A percentile compares a stretch with the other conserved stretches of the same genome.
These are phyloP conservation scores for Melanophora roralis DNA, from an alignment of 2,888 invertebrate species.

Conservation along the genomic window DNA sequence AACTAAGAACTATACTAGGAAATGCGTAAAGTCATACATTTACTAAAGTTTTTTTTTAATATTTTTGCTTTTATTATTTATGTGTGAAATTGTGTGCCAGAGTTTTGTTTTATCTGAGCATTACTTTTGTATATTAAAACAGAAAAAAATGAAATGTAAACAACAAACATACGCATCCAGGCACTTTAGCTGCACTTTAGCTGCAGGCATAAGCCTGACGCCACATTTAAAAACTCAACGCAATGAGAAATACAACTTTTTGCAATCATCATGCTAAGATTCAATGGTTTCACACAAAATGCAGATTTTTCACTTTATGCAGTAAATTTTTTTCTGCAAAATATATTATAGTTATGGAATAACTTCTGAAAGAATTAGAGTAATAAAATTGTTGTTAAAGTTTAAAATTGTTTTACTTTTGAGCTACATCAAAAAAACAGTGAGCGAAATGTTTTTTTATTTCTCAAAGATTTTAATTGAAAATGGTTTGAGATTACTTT, in stretches of 20 bases:
- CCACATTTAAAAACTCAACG: constrained; percentile 31
- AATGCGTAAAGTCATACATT: constrained; percentile 44
- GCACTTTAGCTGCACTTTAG: background rate
- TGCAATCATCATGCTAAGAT: constrained; percentile 6
- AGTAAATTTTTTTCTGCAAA: background rate
- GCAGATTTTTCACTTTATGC: background rate
- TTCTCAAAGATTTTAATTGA: too few relatives aligned
- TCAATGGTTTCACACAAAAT: constrained; percentile 19
- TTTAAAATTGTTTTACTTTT: too few relatives aligned
- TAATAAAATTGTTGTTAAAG: too few relatives aligned
- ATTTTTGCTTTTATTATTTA: background rate
- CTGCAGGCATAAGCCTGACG: constrained; percentile 45
- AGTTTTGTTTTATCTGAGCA: constrained; percentile 33
- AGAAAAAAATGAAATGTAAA: background rate
- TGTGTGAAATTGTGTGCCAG: constrained; percentile 16
- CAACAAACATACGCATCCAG: background rate
- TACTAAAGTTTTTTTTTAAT: background rate
- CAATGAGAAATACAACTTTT: background rate
- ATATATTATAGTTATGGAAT: background rate
- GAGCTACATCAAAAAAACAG: too few relatives aligned
- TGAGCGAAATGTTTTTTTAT: too few relatives aligned
- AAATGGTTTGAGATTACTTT: too few relatives aligned
- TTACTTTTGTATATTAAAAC: constrained; percentile 14
- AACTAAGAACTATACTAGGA: constrained; percentile 29
- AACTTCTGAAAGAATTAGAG: too few relatives aligned